Base-by-base conservation (phyloP, 2,888 invertebrate species). In the Serripes groenlandicus region DNA sequence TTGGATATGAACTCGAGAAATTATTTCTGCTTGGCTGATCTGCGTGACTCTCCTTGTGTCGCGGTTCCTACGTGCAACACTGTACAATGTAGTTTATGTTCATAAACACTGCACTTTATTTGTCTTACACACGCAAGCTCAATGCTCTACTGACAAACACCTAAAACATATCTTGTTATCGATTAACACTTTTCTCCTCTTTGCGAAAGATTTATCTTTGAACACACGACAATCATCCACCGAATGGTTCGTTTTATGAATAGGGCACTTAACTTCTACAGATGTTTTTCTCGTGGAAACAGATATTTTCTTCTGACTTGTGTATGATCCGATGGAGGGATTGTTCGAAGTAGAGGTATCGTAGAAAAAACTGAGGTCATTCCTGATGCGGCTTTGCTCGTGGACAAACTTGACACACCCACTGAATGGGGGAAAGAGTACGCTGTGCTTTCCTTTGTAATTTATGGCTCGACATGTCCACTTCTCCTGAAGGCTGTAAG, bases 331-430 rank as follows among this genome's bases (percentile, higher is more conserved):
- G n/a, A n/a, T n/a, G n/a, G n/a, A n/a, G n/a, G n/a, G n/a, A n/a
- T n/a, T n/a, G n/a, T n/a, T n/a, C n/a, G n/a, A n/a, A n/a, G n/a
- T n/a, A n/a, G n/a, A n/a, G n/a, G n/a, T n/a, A n/a, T n/a, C n/a
- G n/a, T n/a, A n/a, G n/a, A n/a, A n/a, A n/a, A n/a, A 32, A 3
- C 64, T 62, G 80, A 75, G 18, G 66, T n/a, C 80, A 58, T 81
- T 81, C n/a, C 32, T 77, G n/a, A 69, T 58, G 35, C 32, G 35
- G 32, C 72, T 72, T 21, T 37, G 23, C 21, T 81, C 77, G 26
- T 66, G 21, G 18, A 77, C 68, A 70, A 70, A 71, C 26, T 70
- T 26, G 21, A 69, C 64, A 54, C 77, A 77, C 23, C 34, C 21
- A 4, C 52, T 28, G 49, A 81, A 81, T 15, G 74, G 64, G 26